Conservation (phyloP, 2,113 vertebrate species). For the Mystacornis crossleyi region DNA sequence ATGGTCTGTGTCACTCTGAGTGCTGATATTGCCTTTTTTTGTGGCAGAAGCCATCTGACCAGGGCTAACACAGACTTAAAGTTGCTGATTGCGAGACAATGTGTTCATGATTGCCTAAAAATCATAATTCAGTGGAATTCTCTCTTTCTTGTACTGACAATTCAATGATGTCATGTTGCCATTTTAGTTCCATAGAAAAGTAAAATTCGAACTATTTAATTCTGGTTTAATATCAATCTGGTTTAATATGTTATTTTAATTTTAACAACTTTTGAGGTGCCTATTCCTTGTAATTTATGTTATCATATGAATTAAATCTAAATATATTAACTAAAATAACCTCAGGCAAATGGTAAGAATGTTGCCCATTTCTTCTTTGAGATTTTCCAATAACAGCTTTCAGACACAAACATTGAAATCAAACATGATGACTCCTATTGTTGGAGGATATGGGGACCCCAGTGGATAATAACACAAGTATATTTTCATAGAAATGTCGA, state of each 20-base stretch:
- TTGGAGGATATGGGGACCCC: neutral
- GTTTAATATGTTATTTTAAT: neutral
- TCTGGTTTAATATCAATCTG: neutral
- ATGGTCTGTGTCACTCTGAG: neutral
- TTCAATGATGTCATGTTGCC: neutral
- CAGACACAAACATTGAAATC: neutral
- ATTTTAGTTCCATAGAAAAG: neutral
- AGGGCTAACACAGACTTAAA: neutral
- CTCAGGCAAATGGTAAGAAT: neutral
- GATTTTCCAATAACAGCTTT: neutral
- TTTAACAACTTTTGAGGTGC: neutral
- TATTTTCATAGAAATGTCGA: neutral
- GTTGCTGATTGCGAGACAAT: neutral
- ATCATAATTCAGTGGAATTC: neutral
- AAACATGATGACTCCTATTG: rapidly evolving
- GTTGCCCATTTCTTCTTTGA: neutral
- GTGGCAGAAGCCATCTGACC: neutral
- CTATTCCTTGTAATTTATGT: neutral
- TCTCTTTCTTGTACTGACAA: neutral
- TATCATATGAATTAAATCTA: neutral
- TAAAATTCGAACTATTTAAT: neutral
- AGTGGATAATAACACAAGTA: neutral
- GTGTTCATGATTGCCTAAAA: neutral
- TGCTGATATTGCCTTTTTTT: neutral
- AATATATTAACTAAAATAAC: neutral